Evolutionary conservation across 2,888 invertebrate genomes (phyloP).

Genomic region (Dolomedes plantarius): DNA sequence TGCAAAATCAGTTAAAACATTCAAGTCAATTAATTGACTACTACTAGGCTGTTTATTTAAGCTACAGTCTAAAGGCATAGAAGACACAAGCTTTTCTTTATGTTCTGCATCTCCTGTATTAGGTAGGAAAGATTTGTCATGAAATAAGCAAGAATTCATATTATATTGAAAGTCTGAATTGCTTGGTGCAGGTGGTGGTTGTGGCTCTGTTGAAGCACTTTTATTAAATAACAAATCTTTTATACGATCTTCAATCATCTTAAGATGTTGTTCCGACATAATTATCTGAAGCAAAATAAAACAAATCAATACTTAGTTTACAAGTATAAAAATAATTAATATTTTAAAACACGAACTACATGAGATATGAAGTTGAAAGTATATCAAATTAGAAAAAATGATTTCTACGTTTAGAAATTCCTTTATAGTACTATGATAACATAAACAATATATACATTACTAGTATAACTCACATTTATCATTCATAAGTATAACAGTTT

Average conservation of each 20-base stretch:
- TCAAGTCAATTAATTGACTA: constrained; percentile 56
- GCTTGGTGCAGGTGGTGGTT: background rate
- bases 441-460: too few species aligned
- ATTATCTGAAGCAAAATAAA: background rate
- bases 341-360: too few species aligned
- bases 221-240: background rate
- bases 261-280: background rate
- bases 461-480: too few species aligned
- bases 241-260: background rate
- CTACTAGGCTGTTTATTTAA: background rate
- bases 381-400: too few species aligned
- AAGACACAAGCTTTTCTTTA: background rate
- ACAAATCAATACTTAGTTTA: too few species aligned
- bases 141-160: background rate
- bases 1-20: constrained; percentile 52
- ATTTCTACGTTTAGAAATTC: too few species aligned
- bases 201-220: background rate
- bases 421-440: too few species aligned
- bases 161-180: background rate
- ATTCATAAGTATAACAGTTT: too few species aligned
- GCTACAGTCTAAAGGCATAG: background rate
- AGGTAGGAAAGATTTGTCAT: background rate
- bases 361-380: too few species aligned
- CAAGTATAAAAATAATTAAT: too few species aligned
- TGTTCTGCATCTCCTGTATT: background rate